Percentiles rank a stretch among this genome's conserved stretches.
Evolutionary conservation across 2,113 vertebrate genomes (phyloP).

Genomic region (Agapornis roseicollis): DNA sequence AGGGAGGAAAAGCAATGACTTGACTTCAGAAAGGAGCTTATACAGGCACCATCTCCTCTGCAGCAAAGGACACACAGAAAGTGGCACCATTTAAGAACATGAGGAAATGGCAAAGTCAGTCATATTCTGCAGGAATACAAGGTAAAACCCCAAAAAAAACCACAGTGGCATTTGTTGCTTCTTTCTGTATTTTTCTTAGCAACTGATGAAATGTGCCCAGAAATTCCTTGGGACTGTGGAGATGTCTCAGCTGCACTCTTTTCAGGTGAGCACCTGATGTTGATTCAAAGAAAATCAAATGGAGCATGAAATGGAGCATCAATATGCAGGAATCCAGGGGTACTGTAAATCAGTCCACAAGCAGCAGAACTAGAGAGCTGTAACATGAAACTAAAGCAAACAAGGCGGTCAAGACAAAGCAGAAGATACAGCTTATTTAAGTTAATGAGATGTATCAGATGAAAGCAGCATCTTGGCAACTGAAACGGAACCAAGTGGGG

Average conservation of each 20-base stretch:
- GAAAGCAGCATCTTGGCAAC: not conserved
- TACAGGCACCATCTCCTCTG: not conserved
- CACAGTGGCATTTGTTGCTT: not conserved
- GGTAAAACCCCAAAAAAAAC: not conserved
- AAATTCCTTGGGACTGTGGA: not conserved
- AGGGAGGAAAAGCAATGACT: not conserved
- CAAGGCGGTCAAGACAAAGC: not conserved
- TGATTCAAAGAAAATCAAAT: slow-evolving; percentile 26
- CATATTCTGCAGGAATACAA: not conserved
- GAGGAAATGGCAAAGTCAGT: not conserved
- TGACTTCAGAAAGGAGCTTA: not conserved
- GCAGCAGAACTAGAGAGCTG: not conserved
- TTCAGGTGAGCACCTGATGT: not conserved
- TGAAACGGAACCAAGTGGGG: not conserved
- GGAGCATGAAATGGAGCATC: not conserved
- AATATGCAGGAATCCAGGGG: not conserved
- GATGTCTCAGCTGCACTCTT: not conserved
- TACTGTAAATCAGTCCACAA: not conserved
- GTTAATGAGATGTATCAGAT: not conserved
- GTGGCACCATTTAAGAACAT: not conserved
- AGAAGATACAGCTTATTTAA: not conserved
- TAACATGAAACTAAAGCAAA: not conserved
- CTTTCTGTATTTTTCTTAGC: not conserved
- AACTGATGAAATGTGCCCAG: not conserved
- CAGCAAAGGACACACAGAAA: not conserved